phyloP scores from a whole-genome alignment of 2,888 invertebrate species.

The Drosophila tripunctata region DNA sequence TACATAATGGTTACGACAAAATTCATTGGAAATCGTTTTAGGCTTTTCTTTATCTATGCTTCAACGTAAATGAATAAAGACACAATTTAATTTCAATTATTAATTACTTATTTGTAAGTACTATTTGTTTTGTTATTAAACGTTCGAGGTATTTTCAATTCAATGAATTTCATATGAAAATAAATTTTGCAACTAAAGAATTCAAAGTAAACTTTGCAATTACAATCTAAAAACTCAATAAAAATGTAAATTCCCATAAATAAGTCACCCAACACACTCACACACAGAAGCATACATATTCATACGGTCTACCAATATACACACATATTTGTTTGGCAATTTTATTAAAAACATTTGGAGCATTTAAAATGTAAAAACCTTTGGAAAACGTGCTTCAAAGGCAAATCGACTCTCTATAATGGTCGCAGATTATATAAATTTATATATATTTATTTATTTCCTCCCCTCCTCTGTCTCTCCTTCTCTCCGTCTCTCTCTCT shows the following conservation, averaged over 20 bases:
- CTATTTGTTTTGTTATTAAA: neutral
- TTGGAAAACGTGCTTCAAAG: conserved; percentile 59
- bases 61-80: conserved; percentile 31
- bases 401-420: conserved; percentile 46
- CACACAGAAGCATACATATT: conserved; percentile 2
- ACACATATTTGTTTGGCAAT: conserved; percentile 56
- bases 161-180: neutral
- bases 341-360: conserved; percentile 58
- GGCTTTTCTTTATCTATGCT: conserved; percentile 10
- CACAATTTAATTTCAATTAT: neutral
- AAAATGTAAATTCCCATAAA: conserved; percentile 54
- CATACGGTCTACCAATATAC: too few relatives aligned
- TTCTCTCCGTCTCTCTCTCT: neutral
- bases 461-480: neutral
- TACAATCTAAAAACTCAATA: conserved; percentile 47
- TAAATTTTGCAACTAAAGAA: conserved; percentile 13
- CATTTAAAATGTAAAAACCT: conserved; percentile 66
- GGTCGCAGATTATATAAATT: conserved; percentile 57
- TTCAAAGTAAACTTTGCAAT: conserved; percentile 28
- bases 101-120: neutral
- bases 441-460: conserved; percentile 40
- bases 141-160: neutral
- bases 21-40: conserved; percentile 47
- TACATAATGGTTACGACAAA: conserved; percentile 36
- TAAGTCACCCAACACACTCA: conserved; percentile 25